Evolutionary conservation across 2,113 vertebrate species (phyloP), one percentile per base, ranked within the genome.

Genomic region (Anolis carolinensis): DNA sequence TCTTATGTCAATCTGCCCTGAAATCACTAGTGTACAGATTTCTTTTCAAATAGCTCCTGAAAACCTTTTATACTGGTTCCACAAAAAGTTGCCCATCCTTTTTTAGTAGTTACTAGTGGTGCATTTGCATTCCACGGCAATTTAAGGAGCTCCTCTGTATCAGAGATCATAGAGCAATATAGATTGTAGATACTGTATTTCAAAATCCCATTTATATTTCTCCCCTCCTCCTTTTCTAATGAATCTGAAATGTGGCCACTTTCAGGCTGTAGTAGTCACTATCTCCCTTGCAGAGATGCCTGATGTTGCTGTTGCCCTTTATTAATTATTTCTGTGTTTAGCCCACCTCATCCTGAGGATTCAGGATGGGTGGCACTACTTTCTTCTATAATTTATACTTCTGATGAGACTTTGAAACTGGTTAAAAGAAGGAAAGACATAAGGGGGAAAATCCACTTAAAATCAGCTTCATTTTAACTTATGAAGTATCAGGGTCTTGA

Each of bases 341-440:
- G 62, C 71, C 79, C 25, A 52, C 79, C 85, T 81, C 85, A 75
- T 75, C 85, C 85, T 86, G 85, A 86, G 85, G 85, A 48, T 23
- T 81, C 79, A 73, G 62, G 72, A 81, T 75, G 23, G 79, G 71
- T 86, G 85, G 71, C 71, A 52, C 59, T 75, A 55, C 85, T 81
- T 86, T 81, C 65, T 84, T 76, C 82, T 84, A 86, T 86, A 86
- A 86, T 86, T 86, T 75, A 86, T 75, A 81, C 16, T 75, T 67
- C 59, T 50, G 48, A 73, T 81, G 23, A 81, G 55, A 9, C 78
- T 74, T 79, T 79, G 39, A 65, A 81, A 81, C 9, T 50, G 23
- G 44, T 74, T 14, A 73, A 81, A 67, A 81, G 59, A 81, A 48
- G n/a, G 14, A 5, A 50, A 20, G 44, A 44, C 48, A 25, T 44